These are phyloP conservation scores for Chlorocebus sabaeus DNA, from an alignment of 2,113 vertebrate genomes.

Conservation along the genomic window DNA sequence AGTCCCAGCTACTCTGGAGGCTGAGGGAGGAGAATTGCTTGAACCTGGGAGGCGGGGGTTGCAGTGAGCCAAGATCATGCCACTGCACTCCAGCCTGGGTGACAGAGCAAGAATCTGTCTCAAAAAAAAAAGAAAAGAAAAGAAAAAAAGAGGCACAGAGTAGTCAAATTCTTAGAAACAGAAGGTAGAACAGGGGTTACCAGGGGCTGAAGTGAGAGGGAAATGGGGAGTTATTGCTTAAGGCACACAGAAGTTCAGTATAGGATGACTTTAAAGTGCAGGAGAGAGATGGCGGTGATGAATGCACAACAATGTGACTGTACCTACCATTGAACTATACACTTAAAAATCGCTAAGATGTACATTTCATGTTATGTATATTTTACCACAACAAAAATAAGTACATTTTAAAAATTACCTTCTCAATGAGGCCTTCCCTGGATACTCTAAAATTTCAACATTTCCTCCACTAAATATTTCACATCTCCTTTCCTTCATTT, in stretches of 20 bases:
- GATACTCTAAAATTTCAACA: neutral
- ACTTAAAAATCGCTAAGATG: neutral
- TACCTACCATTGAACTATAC: neutral
- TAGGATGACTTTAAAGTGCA: neutral
- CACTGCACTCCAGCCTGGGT: too few relatives aligned
- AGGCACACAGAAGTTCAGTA: neutral
- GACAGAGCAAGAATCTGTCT: too few relatives aligned
- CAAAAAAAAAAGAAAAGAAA: too few relatives aligned
- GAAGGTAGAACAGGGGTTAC: neutral
- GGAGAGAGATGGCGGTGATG: neutral
- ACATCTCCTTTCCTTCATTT: neutral
- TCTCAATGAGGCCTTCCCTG: neutral
- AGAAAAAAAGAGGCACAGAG: neutral
- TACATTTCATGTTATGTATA: neutral
- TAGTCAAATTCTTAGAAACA: neutral
- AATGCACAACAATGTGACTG: neutral
- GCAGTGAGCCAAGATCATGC: too few relatives aligned
- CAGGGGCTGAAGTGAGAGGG: neutral
- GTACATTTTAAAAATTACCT: neutral
- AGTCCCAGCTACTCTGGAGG: too few relatives aligned
- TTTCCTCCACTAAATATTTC: neutral
- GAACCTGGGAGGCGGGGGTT: too few relatives aligned
- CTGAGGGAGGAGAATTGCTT: too few relatives aligned
- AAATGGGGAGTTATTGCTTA: neutral
- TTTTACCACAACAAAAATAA: constrained; percentile 1